These are phyloP conservation scores for Sclerurus mexicanus DNA, from an alignment of 2,113 vertebrate genomes.

Conservation along the genomic window DNA sequence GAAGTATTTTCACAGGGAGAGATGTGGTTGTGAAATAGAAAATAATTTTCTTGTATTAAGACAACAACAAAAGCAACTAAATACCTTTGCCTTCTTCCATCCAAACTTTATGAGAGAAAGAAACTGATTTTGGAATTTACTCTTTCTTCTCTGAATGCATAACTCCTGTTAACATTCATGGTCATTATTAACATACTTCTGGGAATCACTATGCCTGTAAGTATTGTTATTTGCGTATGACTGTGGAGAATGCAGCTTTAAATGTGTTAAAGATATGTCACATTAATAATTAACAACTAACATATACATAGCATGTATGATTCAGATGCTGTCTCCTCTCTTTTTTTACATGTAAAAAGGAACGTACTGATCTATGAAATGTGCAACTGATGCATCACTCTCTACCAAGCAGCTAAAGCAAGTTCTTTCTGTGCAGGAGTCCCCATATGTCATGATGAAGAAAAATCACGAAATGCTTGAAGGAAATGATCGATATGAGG, in stretches of 20 bases:
- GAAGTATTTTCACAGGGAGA: not conserved
- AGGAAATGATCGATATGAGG: constrained; percentile 97
- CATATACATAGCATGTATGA: not conserved
- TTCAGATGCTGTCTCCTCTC: not conserved
- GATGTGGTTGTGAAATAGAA: not conserved
- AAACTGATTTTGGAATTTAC: constrained; percentile 34
- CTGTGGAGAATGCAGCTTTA: constrained; percentile 3
- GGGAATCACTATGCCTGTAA: constrained; percentile 40
- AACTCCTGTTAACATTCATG: constrained; percentile 47
- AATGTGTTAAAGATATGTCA: not conserved
- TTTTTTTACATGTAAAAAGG: not conserved
- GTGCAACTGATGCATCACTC: not conserved
- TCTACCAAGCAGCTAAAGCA: not conserved
- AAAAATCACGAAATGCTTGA: constrained; percentile 96
- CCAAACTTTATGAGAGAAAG: constrained; percentile 28
- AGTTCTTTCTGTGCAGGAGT: constrained; percentile 83
- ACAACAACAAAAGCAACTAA: not conserved
- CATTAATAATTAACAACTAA: not conserved
- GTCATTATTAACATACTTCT: constrained; percentile 53
- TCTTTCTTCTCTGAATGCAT: constrained; percentile 25
- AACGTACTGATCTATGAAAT: not conserved
- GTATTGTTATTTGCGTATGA: not conserved
- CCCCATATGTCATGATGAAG: constrained; percentile 98
- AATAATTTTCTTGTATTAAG: not conserved
- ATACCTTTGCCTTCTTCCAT: constrained; percentile 34